Evolutionary conservation across 1,140 invertebrate species (phyloP).

Genomic region (Calycopis cecrops): DNA sequence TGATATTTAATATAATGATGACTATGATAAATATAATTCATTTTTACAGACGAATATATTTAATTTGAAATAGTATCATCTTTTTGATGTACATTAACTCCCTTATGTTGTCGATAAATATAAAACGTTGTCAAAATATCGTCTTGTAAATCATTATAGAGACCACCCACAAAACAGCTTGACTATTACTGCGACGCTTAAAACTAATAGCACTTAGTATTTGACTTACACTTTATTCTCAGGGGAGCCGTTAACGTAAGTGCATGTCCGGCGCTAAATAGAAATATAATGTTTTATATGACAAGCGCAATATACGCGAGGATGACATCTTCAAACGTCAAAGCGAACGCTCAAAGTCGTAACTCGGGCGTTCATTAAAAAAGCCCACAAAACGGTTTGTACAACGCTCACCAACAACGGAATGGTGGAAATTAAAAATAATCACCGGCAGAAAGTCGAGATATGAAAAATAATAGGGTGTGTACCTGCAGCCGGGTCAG

Average conservation of each 20-base stretch:
- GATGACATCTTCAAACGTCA: conserved; percentile 39
- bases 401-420: conserved; percentile 49
- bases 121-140: no score
- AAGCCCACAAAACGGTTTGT: conserved; percentile 53
- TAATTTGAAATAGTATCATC: no score
- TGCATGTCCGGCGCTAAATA: conserved; percentile 19
- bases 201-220: conserved; percentile 9
- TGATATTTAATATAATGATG: no score
- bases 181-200: neutral
- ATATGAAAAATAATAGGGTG: conserved; percentile 64
- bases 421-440: conserved; percentile 67
- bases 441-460: conserved; percentile 54
- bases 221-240: conserved; percentile 5
- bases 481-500: conserved; percentile 37
- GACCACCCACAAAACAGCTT: no score
- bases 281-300: conserved; percentile 12
- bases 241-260: conserved; percentile 25
- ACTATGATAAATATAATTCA: no score
- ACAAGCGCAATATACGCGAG: neutral
- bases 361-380: conserved; percentile 55
- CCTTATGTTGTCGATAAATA: no score
- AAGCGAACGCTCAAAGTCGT: conserved; percentile 45
- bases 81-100: no score
- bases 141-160: no score
- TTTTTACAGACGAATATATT: no score